Base-by-base conservation (phyloP, 2,113 vertebrate species). In the Alaudala cheleensis region DNA sequence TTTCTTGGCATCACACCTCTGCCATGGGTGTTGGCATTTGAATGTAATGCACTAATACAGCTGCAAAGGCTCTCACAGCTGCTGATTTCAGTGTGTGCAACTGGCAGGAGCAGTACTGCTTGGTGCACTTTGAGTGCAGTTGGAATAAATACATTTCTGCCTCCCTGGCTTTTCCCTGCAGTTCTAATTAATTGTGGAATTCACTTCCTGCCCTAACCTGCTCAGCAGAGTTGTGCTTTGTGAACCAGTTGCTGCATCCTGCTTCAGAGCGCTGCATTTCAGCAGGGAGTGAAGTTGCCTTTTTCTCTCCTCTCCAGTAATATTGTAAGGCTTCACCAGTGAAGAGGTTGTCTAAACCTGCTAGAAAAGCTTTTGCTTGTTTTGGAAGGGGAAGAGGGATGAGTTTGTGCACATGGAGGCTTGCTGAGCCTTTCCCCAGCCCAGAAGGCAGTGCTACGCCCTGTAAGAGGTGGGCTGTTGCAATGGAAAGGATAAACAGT, bases 131-230 rank as follows among this genome's bases (percentile, higher is more conserved):
- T 82, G 85, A 94, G 90, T 95, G 8, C 56, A 88, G 72, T 95
- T 95, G 93, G 94, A 96, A 93, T 96, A 93, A 90, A 81, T 88
- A 86, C 15, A 14, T 83, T 87, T 90, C 79, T 94, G 82, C 76
- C 93, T 94, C 67, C 69, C 21, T 96, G 82, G 82, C 85, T 96
- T 95, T 96, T 83, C 86, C 82, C 76, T 81, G 65, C 88, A 95
- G 88, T 94, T 95, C 40, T 95, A 84, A 94, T 95, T 96, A 96
- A 47, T 67, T 90, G 90, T 92, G 93, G 92, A 95, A 96, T 97
- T 96, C 85, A 71, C 87, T 96, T 94, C 93, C 95, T 96, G 93
- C 93, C 92, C 90, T 90, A 95, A 93, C 94, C 95, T 97, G 96
- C 93, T 95, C 65, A 0, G 67, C 90, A 50, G 92, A 94, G 56